phyloP scores from a whole-genome alignment of 2,888 invertebrate genomes.

The Eupithecia inturbata region DNA sequence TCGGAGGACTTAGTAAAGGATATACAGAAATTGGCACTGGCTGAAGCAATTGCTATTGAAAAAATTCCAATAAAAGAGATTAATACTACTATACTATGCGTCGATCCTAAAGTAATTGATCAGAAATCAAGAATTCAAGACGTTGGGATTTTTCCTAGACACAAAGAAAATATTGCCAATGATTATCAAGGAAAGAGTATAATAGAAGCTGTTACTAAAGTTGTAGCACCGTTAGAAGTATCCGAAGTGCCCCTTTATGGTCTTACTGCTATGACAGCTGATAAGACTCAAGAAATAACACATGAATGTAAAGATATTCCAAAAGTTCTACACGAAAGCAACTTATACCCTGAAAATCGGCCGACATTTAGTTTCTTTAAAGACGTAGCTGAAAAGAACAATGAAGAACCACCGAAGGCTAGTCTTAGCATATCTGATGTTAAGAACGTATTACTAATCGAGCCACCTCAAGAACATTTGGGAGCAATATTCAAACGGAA shows the following conservation, averaged over 20 bases:
- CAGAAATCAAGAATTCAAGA: neutral
- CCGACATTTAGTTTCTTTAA: slow-evolving; percentile 52
- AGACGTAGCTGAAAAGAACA: slow-evolving; percentile 40
- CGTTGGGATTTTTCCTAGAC: slow-evolving; percentile 13
- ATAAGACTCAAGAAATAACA: slow-evolving; percentile 49
- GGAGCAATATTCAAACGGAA: slow-evolving; percentile 37
- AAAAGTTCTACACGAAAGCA: slow-evolving; percentile 12
- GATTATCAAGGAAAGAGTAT: slow-evolving; percentile 41
- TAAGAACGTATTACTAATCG: slow-evolving; percentile 43
- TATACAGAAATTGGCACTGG: slow-evolving; percentile 26
- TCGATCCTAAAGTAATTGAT: slow-evolving; percentile 17
- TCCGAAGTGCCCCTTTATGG: slow-evolving; percentile 58
- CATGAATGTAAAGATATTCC: slow-evolving; percentile 39
- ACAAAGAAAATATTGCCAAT: slow-evolving; percentile 14
- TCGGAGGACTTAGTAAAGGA: slow-evolving; percentile 21
- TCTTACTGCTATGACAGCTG: slow-evolving; percentile 54
- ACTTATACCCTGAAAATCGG: slow-evolving; percentile 40
- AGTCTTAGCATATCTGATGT: slow-evolving; percentile 39
- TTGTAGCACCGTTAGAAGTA: slow-evolving; percentile 50
- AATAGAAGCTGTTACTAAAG: slow-evolving; percentile 48
- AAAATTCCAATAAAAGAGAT: slow-evolving; percentile 22
- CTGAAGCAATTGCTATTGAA: slow-evolving; percentile 30
- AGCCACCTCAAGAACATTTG: slow-evolving; percentile 42
- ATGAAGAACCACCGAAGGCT: slow-evolving; percentile 24
- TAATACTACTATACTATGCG: slow-evolving; percentile 5